A percentile compares a stretch with the other conserved stretches of the same genome.
phyloP scores from a whole-genome alignment of 2,797 vertebrate species.

The Cuniculus paca region DNA sequence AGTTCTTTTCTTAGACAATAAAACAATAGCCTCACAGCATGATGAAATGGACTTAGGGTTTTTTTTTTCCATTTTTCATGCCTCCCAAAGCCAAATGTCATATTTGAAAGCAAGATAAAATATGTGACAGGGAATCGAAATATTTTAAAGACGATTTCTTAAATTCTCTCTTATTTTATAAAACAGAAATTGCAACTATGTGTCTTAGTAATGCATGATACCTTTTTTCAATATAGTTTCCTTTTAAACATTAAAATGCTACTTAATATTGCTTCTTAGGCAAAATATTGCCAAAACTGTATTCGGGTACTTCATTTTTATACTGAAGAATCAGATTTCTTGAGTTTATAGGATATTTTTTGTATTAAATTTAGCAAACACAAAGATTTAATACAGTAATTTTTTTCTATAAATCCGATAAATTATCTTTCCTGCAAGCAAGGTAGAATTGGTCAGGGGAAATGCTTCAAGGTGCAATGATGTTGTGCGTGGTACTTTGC shows the following conservation, averaged over 20 bases:
- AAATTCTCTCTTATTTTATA: neutral
- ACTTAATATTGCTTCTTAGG: neutral
- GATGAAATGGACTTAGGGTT: neutral
- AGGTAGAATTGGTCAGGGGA: neutral
- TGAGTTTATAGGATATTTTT: neutral
- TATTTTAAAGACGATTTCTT: too few relatives aligned
- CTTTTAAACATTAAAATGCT: neutral
- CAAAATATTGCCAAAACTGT: neutral
- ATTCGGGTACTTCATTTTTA: neutral
- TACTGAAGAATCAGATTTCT: neutral
- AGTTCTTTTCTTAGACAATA: neutral
- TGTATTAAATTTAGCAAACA: neutral
- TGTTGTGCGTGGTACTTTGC: accelerated
- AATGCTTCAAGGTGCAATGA: neutral
- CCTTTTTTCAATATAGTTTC: neutral
- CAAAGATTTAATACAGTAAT: neutral
- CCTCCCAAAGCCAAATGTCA: neutral
- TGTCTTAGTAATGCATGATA: neutral
- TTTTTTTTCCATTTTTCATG: neutral
- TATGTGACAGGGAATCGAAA: too few relatives aligned
- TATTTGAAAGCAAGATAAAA: neutral
- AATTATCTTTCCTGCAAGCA: neutral
- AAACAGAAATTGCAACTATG: neutral
- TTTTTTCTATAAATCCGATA: neutral
- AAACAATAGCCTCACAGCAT: neutral